phyloP scores from a whole-genome alignment of 2,113 vertebrate genomes.

The Nesoenas mayeri region DNA sequence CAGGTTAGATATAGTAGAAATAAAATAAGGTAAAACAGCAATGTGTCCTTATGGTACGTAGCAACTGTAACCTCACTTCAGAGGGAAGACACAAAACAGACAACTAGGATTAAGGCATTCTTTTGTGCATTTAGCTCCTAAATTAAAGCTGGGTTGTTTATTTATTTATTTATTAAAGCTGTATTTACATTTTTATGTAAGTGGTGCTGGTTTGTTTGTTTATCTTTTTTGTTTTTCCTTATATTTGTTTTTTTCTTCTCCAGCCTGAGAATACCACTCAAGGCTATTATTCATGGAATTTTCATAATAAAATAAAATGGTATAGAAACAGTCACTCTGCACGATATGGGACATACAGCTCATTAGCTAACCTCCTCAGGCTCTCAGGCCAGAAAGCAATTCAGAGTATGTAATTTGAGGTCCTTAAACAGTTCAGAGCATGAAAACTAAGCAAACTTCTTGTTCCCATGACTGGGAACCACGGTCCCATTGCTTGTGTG shows the following conservation, averaged over 20 bases:
- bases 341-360: neutral
- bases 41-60: neutral
- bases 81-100: neutral
- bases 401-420: neutral
- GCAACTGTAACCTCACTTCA: neutral
- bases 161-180: neutral
- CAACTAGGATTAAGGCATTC: neutral
- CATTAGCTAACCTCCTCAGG: neutral
- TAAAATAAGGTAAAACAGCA: neutral
- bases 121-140: neutral
- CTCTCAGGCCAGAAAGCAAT: neutral
- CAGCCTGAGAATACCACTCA: neutral
- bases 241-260: neutral
- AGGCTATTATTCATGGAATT: neutral
- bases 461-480: constrained; percentile 1
- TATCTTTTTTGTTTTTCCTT: too few relatives aligned
- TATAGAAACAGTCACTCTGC: neutral
- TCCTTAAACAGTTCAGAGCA: neutral
- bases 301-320: neutral
- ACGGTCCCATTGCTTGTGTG: neutral
- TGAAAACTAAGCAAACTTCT: neutral
- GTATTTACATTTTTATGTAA: neutral
- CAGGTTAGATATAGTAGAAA: neutral
- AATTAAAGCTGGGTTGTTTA: neutral
- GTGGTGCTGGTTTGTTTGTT: too few relatives aligned